Evolutionary conservation across 2,888 invertebrate species (phyloP).

Genomic region (Cinara cedri): DNA sequence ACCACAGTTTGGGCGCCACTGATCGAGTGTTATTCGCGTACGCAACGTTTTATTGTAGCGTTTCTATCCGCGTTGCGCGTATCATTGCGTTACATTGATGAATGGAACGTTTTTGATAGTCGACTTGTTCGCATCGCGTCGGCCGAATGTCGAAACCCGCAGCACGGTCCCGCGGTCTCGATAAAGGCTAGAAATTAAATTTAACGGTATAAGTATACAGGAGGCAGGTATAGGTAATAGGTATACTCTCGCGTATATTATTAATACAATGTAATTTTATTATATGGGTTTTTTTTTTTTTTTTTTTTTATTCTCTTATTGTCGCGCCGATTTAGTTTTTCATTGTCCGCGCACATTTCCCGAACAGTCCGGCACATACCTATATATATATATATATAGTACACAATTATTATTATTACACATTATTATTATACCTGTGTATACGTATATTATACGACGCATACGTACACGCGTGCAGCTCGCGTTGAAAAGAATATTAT

Average conservation of each 20-base stretch:
- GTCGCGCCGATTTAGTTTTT: conserved; percentile 21
- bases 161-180: not conserved
- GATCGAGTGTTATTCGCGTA: no score
- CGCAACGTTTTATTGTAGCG: no score
- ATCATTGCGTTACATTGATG: no score
- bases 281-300: not conserved
- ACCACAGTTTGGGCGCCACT: no score
- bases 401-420: no score
- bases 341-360: not conserved
- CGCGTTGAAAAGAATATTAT: not conserved
- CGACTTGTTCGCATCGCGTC: no score
- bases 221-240: no score
- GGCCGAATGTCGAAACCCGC: no score
- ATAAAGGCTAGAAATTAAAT: conserved; percentile 28
- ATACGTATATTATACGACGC: not conserved
- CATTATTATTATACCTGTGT: no score
- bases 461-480: conserved; percentile 8
- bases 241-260: not conserved
- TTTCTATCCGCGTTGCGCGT: no score
- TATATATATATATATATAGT: no score
- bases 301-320: conserved; percentile 11
- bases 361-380: not conserved
- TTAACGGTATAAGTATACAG: conserved; percentile 31
- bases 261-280: conserved; percentile 23
- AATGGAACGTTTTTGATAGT: no score